These are phyloP conservation scores for Campylorhamphus procurvoides DNA, from an alignment of 2,113 vertebrate species.

Conservation along the genomic window DNA sequence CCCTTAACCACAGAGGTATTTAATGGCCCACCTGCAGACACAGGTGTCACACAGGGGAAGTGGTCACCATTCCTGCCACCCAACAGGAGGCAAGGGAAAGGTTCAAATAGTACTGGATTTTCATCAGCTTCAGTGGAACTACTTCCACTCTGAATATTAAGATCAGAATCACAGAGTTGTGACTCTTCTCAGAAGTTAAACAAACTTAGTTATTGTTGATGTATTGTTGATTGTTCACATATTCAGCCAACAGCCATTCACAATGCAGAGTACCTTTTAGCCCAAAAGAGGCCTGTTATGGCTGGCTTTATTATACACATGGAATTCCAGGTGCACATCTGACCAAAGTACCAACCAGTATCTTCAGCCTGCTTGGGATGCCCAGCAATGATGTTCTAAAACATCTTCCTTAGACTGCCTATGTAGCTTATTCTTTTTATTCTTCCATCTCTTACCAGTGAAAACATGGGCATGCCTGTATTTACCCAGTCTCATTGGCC, in stretches of 20 bases:
- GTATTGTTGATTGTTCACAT: neutral
- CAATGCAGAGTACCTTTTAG: neutral
- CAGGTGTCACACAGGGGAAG: neutral
- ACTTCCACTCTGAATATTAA: neutral
- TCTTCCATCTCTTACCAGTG: neutral
- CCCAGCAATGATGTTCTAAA: neutral
- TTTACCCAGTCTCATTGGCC: neutral
- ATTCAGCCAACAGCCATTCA: neutral
- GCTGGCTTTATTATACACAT: neutral
- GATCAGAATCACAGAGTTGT: neutral
- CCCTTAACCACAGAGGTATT: neutral
- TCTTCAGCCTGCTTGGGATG: neutral
- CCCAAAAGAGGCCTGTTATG: neutral
- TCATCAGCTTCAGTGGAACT: neutral
- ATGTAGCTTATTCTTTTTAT: neutral
- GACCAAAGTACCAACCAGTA: neutral
- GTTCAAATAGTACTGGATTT: neutral
- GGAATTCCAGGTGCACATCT: neutral
- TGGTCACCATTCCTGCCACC: neutral
- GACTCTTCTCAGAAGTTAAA: neutral
- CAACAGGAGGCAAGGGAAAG: neutral
- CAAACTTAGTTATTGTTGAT: neutral
- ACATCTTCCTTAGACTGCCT: neutral
- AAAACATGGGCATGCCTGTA: neutral
- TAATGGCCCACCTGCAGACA: neutral